Conservation (phyloP, 2,888 invertebrate species). For the Nymphalis c-album region DNA sequence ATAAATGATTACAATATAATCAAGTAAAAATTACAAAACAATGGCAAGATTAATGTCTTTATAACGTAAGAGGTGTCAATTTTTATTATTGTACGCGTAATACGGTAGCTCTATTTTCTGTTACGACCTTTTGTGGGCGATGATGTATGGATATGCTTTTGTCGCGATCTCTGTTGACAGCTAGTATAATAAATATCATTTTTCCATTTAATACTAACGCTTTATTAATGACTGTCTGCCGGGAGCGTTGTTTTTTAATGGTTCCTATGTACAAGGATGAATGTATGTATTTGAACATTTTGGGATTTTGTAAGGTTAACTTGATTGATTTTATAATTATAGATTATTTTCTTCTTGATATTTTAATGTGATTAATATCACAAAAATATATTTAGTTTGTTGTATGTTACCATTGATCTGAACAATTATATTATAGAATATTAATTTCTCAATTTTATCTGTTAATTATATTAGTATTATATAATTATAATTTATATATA, state of each 20-base stretch:
- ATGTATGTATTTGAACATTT: too few species aligned
- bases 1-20: not conserved
- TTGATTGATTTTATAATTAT: too few species aligned
- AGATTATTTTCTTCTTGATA: too few species aligned
- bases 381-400: too few species aligned
- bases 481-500: too few species aligned
- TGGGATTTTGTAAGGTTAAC: too few species aligned
- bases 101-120: conserved; percentile 29
- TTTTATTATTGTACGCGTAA: conserved; percentile 19
- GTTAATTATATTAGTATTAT: too few species aligned
- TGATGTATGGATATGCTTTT: conserved; percentile 39
- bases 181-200: conserved; percentile 39
- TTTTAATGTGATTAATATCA: too few species aligned
- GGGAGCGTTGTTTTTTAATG: not conserved
- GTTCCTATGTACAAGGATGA: not conserved
- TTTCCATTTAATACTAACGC: conserved; percentile 13
- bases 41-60: conserved; percentile 10
- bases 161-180: conserved; percentile 35
- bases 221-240: conserved; percentile 12
- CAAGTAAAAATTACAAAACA: conserved; percentile 7
- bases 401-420: too few species aligned
- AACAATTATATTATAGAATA: too few species aligned
- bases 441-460: too few species aligned
- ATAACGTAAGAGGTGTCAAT: not conserved
- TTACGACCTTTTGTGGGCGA: conserved; percentile 37